phyloP scores from a whole-genome alignment of 1,140 invertebrate species.

The Platorchestia sp. region DNA sequence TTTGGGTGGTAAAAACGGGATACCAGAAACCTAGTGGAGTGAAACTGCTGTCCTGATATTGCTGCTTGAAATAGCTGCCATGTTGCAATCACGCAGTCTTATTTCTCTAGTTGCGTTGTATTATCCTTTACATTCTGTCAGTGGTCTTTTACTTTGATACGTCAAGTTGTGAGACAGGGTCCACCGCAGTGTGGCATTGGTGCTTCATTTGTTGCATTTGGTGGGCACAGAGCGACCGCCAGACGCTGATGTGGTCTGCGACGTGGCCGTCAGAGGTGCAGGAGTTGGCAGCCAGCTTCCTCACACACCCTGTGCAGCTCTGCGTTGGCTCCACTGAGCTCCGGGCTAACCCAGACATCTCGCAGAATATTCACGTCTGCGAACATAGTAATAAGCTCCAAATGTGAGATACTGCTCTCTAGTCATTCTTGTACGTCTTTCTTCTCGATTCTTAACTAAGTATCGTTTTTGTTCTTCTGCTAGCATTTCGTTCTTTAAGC shows the following conservation, averaged over 20 bases:
- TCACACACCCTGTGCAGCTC: constrained; percentile 41
- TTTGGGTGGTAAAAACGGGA: no score
- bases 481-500: not conserved
- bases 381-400: not conserved
- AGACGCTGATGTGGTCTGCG: constrained; percentile 93
- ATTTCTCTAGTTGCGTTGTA: not conserved
- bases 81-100: not conserved
- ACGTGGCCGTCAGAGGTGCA: constrained; percentile 70
- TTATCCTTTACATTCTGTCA: not conserved
- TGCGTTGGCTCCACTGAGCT: constrained; percentile 49
- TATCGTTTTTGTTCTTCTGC: not conserved
- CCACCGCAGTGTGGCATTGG: no score
- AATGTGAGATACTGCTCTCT: not conserved
- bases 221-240: constrained; percentile 71
- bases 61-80: not conserved
- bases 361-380: constrained; percentile 22
- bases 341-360: constrained; percentile 46
- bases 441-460: not conserved
- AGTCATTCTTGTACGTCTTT: not conserved
- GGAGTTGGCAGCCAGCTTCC: constrained; percentile 30
- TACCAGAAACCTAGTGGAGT: no score
- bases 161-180: no score
- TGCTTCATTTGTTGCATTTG: not conserved
- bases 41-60: not conserved
- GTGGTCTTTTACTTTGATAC: not conserved